A percentile compares a stretch with the other conserved stretches of the same genome.
These are phyloP conservation scores for Mercenaria mercenaria DNA, from an alignment of 1,140 invertebrate genomes.

Conservation along the genomic window DNA sequence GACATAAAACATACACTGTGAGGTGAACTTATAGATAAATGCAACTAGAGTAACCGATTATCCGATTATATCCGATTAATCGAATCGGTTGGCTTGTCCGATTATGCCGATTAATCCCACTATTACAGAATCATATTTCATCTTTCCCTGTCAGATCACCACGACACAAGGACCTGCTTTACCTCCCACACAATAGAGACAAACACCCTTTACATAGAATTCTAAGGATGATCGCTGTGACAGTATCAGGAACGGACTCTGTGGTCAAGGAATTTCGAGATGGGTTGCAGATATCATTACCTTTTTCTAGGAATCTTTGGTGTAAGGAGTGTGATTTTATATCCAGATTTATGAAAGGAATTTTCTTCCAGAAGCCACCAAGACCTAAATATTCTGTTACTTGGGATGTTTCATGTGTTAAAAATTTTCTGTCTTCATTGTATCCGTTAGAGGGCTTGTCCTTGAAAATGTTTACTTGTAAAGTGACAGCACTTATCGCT, in stretches of 20 bases:
- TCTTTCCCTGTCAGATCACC: conserved; percentile 52
- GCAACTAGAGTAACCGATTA: too few relatives aligned
- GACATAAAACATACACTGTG: too few relatives aligned
- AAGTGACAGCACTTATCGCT: background rate
- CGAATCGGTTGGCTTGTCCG: too few relatives aligned
- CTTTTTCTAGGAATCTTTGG: background rate
- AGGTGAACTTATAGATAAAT: too few relatives aligned
- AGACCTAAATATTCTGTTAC: conserved; percentile 17
- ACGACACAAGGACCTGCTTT: conserved; percentile 46
- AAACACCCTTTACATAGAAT: conserved; percentile 20
- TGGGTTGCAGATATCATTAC: background rate
- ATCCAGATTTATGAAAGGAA: conserved; percentile 63
- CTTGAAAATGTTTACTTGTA: conserved; percentile 48
- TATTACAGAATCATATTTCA: conserved; percentile 8
- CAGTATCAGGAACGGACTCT: conserved; percentile 25
- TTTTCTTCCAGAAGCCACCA: conserved; percentile 59
- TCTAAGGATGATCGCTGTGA: background rate
- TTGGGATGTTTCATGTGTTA: conserved; percentile 38
- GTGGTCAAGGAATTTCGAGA: background rate
- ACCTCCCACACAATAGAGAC: conserved; percentile 13
- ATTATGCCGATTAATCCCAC: too few relatives aligned
- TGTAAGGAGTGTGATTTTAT: conserved; percentile 23
- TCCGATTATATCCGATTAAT: too few relatives aligned
- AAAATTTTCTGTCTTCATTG: conserved; percentile 21
- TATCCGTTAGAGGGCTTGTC: background rate